Conservation (phyloP, 2,113 vertebrate genomes). For the Protobothrops mucrosquamatus region DNA sequence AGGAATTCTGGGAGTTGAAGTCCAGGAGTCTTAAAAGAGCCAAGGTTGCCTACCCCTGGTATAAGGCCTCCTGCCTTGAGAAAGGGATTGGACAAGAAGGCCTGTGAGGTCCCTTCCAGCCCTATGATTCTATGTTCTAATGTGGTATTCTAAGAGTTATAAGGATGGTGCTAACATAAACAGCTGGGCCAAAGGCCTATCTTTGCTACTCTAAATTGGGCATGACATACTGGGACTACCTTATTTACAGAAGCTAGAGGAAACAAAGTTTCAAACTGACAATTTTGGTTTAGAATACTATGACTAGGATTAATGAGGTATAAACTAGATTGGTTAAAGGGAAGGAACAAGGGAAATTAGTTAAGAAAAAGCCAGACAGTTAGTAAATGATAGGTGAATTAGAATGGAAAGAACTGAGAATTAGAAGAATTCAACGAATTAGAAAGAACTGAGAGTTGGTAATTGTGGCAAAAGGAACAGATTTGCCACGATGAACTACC, state of each 20-base stretch:
- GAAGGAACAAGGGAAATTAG: neutral
- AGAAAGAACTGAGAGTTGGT: neutral
- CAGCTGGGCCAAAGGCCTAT: neutral
- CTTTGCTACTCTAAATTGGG: neutral
- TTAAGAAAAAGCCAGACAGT: neutral
- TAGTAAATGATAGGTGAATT: neutral
- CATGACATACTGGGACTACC: neutral
- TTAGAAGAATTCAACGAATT: neutral
- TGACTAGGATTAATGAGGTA: neutral
- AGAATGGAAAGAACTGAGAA: neutral
- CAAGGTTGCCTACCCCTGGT: too few species aligned
- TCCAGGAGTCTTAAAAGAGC: too few species aligned
- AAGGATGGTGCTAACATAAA: neutral
- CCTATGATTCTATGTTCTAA: neutral
- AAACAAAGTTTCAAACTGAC: neutral
- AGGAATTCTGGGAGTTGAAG: too few species aligned
- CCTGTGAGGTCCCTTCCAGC: neutral
- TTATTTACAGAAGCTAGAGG: neutral
- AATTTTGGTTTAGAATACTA: neutral
- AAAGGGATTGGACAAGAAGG: neutral
- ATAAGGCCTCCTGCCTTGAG: neutral
- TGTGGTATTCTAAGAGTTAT: neutral
- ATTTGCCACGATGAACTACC: neutral
- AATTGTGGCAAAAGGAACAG: neutral
- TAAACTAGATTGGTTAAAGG: neutral